Evolutionary conservation across 2,797 vertebrate genomes (phyloP).

Genomic region (Leucoraja ocellata): DNA sequence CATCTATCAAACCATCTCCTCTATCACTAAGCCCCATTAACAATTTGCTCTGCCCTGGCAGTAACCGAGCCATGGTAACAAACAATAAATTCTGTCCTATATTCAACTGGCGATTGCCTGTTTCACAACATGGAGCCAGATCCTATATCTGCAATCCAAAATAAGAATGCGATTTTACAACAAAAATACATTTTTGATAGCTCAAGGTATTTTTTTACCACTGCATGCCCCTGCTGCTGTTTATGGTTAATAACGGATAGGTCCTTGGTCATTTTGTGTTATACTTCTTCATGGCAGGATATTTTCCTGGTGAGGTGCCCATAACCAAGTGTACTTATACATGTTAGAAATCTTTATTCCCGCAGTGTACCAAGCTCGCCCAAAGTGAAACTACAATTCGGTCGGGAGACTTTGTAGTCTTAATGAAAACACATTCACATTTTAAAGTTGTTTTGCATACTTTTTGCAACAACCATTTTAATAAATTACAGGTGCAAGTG

Average conservation of each 20-base stretch:
- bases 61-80: background rate
- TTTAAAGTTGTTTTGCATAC: background rate
- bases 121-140: background rate
- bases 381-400: background rate
- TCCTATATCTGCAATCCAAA: background rate
- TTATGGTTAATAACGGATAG: background rate
- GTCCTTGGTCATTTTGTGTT: background rate
- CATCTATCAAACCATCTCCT: too few species aligned
- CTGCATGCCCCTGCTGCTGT: background rate
- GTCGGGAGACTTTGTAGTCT: background rate
- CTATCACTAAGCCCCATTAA: background rate
- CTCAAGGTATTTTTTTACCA: background rate
- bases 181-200: background rate
- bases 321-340: too few species aligned
- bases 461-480: background rate
- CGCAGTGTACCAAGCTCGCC: too few species aligned
- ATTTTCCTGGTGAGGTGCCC: background rate
- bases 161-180: background rate
- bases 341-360: background rate
- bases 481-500: background rate
- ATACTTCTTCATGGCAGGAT: background rate
- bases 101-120: background rate
- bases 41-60: background rate
- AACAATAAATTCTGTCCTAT: background rate
- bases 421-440: background rate